phyloP scores from a whole-genome alignment of 1,140 invertebrate genomes.

The Papilio machaon region DNA sequence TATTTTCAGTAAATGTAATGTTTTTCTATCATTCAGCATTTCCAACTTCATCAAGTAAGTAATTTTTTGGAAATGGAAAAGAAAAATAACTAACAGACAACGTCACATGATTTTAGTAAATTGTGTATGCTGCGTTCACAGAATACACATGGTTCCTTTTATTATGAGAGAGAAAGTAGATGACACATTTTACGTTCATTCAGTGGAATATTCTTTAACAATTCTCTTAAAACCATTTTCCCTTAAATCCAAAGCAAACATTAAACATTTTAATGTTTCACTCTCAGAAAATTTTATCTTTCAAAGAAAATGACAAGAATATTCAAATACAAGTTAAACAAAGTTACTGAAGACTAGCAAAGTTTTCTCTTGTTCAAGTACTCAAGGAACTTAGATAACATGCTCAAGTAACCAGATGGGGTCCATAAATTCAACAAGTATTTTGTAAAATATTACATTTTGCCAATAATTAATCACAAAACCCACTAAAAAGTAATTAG shows the following conservation, averaged over 20 bases:
- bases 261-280: slow-evolving; percentile 1
- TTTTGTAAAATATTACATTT: background rate
- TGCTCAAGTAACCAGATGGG: background rate
- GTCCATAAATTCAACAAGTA: slow-evolving; percentile 6
- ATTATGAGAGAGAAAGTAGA: background rate
- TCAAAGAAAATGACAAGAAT: slow-evolving; percentile 9
- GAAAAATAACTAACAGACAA: background rate
- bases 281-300: background rate
- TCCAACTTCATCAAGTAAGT: background rate
- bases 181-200: background rate
- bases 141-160: background rate
- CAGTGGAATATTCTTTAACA: background rate
- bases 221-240: background rate
- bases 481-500: background rate
- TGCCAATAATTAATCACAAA: background rate
- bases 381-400: slow-evolving; percentile 4
- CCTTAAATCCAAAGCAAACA: background rate
- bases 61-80: background rate
- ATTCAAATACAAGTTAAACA: slow-evolving; percentile 21
- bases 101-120: background rate
- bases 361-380: slow-evolving; percentile 3
- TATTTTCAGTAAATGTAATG: background rate
- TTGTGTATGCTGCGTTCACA: background rate
- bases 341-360: slow-evolving; percentile 1
- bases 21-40: background rate